phyloP scores from a whole-genome alignment of 1,140 invertebrate genomes.

The Drosophila sp. region DNA sequence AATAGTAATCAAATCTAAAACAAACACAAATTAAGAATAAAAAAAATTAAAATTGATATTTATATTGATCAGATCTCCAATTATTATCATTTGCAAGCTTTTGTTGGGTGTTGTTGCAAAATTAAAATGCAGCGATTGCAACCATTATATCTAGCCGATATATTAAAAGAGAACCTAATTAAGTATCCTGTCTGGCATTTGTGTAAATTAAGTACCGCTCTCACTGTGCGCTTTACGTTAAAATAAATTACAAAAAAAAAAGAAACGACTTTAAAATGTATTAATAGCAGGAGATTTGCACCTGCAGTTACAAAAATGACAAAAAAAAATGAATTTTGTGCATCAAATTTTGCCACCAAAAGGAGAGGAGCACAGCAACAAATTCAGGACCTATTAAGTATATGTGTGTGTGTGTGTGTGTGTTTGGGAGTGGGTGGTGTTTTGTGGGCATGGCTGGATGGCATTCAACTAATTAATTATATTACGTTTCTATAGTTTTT shows the following conservation, averaged over 20 bases:
- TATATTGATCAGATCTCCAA: neutral
- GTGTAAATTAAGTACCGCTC: too few relatives aligned
- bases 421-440: neutral
- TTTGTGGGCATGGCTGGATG: slow-evolving; percentile 18
- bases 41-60: slow-evolving; percentile 20
- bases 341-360: too few relatives aligned
- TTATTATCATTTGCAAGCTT: too few relatives aligned
- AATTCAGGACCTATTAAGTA: neutral
- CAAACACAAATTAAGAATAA: neutral
- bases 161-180: too few relatives aligned
- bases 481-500: slow-evolving; percentile 29
- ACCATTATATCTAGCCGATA: too few relatives aligned
- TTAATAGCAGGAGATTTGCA: neutral
- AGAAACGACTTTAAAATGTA: too few relatives aligned
- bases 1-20: neutral
- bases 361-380: slow-evolving; percentile 11
- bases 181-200: too few relatives aligned
- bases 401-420: slow-evolving; percentile 13
- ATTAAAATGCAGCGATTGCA: too few relatives aligned
- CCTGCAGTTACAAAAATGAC: neutral
- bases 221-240: too few relatives aligned
- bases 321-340: slow-evolving; percentile 10
- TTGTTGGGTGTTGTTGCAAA: too few relatives aligned
- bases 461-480: slow-evolving; percentile 57
- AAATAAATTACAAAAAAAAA: too few relatives aligned